phyloP scores from a whole-genome alignment of 2,888 invertebrate genomes.

The Piscicola geometra region DNA sequence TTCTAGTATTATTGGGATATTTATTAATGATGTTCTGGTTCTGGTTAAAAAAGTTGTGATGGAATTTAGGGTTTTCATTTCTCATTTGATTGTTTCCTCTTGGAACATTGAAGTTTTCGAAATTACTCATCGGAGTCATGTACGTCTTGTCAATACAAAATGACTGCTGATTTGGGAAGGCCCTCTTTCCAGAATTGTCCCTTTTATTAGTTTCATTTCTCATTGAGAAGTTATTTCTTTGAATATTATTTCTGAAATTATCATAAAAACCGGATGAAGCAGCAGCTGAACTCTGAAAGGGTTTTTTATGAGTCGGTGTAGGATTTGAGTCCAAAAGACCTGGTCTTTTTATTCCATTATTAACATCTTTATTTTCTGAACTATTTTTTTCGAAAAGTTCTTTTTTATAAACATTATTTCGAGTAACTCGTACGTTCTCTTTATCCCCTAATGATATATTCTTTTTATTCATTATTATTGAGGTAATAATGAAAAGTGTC shows the following conservation, averaged over 20 bases:
- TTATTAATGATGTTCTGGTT: neutral
- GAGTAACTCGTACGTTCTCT: too few relatives aligned
- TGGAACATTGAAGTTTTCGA: neutral
- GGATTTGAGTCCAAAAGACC: neutral
- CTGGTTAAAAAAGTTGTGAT: neutral
- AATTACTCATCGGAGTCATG: neutral
- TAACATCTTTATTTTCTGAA: too few relatives aligned
- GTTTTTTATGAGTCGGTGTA: neutral
- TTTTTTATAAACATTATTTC: too few relatives aligned
- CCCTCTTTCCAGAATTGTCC: neutral
- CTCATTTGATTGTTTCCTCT: too few relatives aligned
- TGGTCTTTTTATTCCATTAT: too few relatives aligned
- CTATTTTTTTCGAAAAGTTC: too few relatives aligned
- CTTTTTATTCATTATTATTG: too few relatives aligned
- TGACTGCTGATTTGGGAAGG: neutral
- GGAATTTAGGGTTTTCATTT: neutral
- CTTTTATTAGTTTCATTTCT: neutral
- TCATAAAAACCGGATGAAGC: too few relatives aligned
- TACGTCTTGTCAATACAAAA: neutral
- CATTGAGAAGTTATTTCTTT: neutral
- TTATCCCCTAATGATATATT: too few relatives aligned
- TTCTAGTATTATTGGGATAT: neutral
- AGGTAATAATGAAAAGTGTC: too few relatives aligned
- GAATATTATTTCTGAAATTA: neutral
- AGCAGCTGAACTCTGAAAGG: neutral